phyloP scores from a whole-genome alignment of 2,797 vertebrate genomes.

The Decapterus maruadsi region DNA sequence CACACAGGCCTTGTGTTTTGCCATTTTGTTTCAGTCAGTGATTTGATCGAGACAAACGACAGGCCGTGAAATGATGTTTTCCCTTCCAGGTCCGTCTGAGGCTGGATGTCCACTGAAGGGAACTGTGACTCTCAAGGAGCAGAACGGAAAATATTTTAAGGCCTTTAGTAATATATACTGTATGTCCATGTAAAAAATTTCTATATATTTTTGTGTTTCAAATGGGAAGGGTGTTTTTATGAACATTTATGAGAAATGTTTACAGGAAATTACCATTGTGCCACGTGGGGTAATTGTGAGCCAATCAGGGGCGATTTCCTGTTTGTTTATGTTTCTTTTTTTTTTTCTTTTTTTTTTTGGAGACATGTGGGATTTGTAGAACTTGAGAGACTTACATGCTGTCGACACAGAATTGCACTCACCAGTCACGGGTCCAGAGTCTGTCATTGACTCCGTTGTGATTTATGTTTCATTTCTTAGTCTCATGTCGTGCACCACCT shows the following conservation, averaged over 20 bases:
- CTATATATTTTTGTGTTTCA: slow-evolving; percentile 84
- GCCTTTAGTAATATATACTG: slow-evolving; percentile 84
- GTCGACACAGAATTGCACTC: slow-evolving; percentile 79
- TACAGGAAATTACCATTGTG: slow-evolving; percentile 84
- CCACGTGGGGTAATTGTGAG: slow-evolving; percentile 80
- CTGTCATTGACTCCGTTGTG: slow-evolving; percentile 48
- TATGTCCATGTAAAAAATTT: slow-evolving; percentile 81
- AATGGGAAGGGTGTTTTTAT: slow-evolving; percentile 75
- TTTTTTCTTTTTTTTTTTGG: slow-evolving; percentile 21
- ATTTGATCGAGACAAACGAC: background rate
- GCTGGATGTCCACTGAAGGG: slow-evolving; percentile 80
- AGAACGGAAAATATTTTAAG: slow-evolving; percentile 85
- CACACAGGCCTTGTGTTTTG: background rate
- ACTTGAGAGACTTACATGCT: slow-evolving; percentile 71
- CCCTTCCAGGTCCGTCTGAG: slow-evolving; percentile 70
- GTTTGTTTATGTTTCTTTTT: slow-evolving; percentile 37
- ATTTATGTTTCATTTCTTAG: slow-evolving; percentile 39
- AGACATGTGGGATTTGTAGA: slow-evolving; percentile 52
- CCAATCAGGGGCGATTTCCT: slow-evolving; percentile 75
- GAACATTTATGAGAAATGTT: slow-evolving; percentile 80
- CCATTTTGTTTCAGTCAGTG: background rate
- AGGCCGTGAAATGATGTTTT: slow-evolving; percentile 29
- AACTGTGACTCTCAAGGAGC: slow-evolving; percentile 82
- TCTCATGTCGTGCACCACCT: slow-evolving; percentile 47
- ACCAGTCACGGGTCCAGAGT: slow-evolving; percentile 70